These are phyloP conservation scores for Rhagoletis zephyria DNA, from an alignment of 1,140 invertebrate genomes.

Conservation along the genomic window DNA sequence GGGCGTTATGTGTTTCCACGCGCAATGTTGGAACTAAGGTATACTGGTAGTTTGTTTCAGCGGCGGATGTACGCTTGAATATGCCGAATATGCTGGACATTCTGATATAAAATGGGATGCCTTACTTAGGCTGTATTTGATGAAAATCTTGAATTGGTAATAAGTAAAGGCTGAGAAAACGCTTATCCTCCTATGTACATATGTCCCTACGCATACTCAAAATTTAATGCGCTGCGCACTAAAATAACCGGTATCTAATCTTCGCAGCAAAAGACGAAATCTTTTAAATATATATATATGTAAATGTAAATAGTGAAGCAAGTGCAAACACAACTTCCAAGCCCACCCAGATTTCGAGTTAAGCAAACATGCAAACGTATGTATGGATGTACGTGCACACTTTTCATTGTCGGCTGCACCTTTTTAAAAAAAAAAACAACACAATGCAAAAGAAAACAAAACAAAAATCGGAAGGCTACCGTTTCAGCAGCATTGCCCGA, in stretches of 20 bases:
- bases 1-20: no score
- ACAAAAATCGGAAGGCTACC: not conserved
- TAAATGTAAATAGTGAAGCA: conserved; percentile 13
- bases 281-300: not conserved
- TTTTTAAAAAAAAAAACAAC: no score
- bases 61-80: not conserved
- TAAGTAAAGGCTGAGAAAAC: no score
- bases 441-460: not conserved
- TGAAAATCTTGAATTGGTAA: no score
- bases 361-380: not conserved
- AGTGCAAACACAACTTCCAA: not conserved
- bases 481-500: conserved; percentile 17
- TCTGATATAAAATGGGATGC: no score
- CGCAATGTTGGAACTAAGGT: no score
- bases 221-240: no score
- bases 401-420: no score
- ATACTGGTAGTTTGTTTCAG: not conserved
- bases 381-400: not conserved
- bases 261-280: not conserved
- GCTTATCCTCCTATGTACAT: not conserved
- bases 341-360: conserved; percentile 41
- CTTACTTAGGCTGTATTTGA: no score
- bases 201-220: no score
- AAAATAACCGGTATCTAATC: not conserved
- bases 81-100: not conserved